Base-by-base conservation (phyloP, 2,888 invertebrate species). In the Melitaea athalia region DNA sequence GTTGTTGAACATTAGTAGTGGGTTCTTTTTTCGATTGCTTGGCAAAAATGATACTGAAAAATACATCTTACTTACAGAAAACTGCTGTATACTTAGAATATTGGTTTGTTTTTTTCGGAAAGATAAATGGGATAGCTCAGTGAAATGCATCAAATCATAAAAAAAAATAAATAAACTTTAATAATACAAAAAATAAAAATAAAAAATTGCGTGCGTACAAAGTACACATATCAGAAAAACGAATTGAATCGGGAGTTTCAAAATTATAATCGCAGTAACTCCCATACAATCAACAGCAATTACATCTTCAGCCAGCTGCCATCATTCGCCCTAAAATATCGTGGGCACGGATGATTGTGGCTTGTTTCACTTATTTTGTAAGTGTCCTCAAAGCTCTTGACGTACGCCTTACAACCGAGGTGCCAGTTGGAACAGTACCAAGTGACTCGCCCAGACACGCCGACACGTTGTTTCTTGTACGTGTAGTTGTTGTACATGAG, bases 321-420 rank as follows among this genome's bases (percentile, higher is more conserved):
- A 38, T 65, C 64, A n/a, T 57, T 52, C 4, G 77, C 73, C 11
- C 76, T 64, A 14, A 17, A 64, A 68, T 76, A 80, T 3, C 68
- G 67, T 0, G 81, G 76, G 0, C 78, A 77, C 3, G 65, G 68
- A 52, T 88, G 86, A 42, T 78, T 81, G 61, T 87, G 86, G 0
- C 49, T 57, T 0, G 52, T 24, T 6, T 17, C n/a, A 5, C 72
- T 71, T 5, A 66, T 38, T 5, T 12, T 50, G n/a, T 72, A 74
- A 0, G 52, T 15, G 14, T 73, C 55, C 5, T 60, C 59, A 10
- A 69, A n/a, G 33, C 73, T 76, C 5, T 63, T 47, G 11, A 71
- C 68, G 42, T 38, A 69, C 5, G 75, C 72, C 59, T 75, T 77
- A 52, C 76, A 77, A 0, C 74, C 73, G 0, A 45, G 59, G 11